Percentiles rank a stretch among this genome's conserved stretches.
Evolutionary conservation across 2,113 vertebrate species (phyloP).

Genomic region (Ceyx melanurus): DNA sequence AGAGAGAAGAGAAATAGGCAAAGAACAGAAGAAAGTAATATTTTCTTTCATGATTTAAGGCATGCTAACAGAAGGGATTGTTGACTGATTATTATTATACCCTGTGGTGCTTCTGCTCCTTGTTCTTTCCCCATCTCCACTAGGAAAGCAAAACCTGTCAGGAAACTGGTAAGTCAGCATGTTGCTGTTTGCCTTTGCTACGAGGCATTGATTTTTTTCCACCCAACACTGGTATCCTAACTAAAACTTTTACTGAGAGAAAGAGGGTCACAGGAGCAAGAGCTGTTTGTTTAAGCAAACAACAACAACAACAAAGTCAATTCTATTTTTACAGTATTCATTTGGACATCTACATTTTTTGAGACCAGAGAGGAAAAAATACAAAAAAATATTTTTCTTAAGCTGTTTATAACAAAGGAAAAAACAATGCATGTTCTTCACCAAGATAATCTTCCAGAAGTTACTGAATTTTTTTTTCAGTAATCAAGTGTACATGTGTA

Average conservation of each 20-base stretch:
- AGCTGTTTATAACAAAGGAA: background rate
- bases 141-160: conserved; percentile 21
- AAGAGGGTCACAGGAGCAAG: background rate
- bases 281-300: conserved; percentile 1
- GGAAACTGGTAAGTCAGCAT: conserved; percentile 42
- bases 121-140: background rate
- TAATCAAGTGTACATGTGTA: background rate
- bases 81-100: conserved; percentile 7
- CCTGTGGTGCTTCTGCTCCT: background rate
- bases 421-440: background rate
- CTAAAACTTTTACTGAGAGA: conserved; percentile 41
- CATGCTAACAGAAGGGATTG: conserved; percentile 19
- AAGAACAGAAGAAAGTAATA: conserved; percentile 8
- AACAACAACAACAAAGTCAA: background rate
- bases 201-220: conserved; percentile 35
- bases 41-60: conserved; percentile 27
- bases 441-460: background rate
- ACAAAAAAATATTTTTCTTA: background rate
- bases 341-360: background rate
- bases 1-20: background rate
- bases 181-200: conserved; percentile 45
- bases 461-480: background rate
- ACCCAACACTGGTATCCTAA: background rate
- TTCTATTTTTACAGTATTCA: background rate
- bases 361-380: background rate